phyloP scores from a whole-genome alignment of 1,140 invertebrate species.

The Pteromalus puparum region DNA sequence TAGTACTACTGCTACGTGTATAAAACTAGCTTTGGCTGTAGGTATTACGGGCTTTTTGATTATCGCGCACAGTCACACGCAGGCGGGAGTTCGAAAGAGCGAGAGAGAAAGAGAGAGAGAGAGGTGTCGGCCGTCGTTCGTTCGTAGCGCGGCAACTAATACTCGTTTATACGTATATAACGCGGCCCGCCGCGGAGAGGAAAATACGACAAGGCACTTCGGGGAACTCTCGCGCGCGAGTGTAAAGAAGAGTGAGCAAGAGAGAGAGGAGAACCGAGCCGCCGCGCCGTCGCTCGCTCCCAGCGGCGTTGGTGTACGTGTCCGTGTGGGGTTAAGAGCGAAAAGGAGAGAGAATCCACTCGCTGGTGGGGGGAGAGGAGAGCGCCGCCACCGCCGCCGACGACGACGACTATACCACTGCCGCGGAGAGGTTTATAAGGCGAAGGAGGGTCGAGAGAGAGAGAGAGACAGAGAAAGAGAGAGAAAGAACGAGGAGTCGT shows the following conservation, averaged over 20 bases:
- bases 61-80: background rate
- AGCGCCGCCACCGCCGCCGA: background rate
- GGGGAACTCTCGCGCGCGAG: slow-evolving; percentile 51
- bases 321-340: slow-evolving; percentile 1
- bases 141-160: background rate
- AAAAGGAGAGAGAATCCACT: slow-evolving; percentile 2
- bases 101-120: background rate
- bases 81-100: background rate
- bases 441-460: slow-evolving; percentile 26
- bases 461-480: slow-evolving; percentile 18
- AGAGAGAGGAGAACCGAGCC: slow-evolving; percentile 33
- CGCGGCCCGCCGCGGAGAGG: slow-evolving; percentile 36
- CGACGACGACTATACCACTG: too few species aligned
- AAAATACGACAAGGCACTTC: slow-evolving; percentile 48
- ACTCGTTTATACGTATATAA: slow-evolving; percentile 20
- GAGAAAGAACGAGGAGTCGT: slow-evolving; percentile 47
- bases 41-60: background rate
- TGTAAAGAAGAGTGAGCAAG: slow-evolving; percentile 43
- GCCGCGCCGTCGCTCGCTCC: too few species aligned
- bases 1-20: background rate
- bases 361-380: slow-evolving; percentile 19
- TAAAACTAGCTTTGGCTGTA: background rate
- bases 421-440: background rate
- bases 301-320: background rate
- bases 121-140: background rate